Evolutionary conservation across 2,113 vertebrate genomes (phyloP).

Genomic region (Laterallus jamaicensis): DNA sequence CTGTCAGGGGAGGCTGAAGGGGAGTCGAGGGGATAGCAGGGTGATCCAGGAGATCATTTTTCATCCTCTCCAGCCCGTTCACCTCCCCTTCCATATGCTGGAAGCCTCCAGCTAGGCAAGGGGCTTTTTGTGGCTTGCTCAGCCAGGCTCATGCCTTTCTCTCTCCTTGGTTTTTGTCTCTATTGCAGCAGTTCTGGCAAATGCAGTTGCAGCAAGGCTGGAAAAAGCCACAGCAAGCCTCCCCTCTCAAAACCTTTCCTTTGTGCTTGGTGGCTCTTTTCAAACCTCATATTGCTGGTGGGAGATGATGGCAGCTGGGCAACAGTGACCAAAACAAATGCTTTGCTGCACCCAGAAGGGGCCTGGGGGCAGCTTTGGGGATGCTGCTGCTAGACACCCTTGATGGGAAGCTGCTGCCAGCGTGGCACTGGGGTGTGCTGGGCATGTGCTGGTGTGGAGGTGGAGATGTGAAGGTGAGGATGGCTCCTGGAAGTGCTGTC

Average conservation of each 20-base stretch:
- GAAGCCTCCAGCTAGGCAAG: neutral
- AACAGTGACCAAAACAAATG: neutral
- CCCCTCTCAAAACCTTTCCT: neutral
- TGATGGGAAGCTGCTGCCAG: neutral
- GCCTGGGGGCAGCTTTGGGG: neutral
- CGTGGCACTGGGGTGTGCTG: neutral
- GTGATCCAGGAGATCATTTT: conserved; percentile 1
- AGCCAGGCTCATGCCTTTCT: neutral
- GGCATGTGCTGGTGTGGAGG: accelerated
- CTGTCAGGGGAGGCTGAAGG: neutral
- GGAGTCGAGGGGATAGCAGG: neutral
- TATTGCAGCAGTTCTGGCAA: neutral
- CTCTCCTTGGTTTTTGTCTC: neutral
- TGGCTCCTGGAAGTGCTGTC: neutral
- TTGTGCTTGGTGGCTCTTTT: neutral
- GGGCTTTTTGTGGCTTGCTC: neutral
- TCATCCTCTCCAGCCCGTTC: conserved; percentile 6
- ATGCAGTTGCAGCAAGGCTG: neutral
- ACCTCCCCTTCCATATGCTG: neutral
- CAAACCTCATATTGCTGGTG: neutral
- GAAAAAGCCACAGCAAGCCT: neutral
- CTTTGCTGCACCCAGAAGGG: neutral
- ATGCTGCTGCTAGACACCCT: neutral
- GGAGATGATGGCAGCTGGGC: neutral
- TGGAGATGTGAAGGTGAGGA: neutral